These are phyloP conservation scores for Hemiscyllium ocellatum DNA, from an alignment of 2,113 vertebrate species.

Conservation along the genomic window DNA sequence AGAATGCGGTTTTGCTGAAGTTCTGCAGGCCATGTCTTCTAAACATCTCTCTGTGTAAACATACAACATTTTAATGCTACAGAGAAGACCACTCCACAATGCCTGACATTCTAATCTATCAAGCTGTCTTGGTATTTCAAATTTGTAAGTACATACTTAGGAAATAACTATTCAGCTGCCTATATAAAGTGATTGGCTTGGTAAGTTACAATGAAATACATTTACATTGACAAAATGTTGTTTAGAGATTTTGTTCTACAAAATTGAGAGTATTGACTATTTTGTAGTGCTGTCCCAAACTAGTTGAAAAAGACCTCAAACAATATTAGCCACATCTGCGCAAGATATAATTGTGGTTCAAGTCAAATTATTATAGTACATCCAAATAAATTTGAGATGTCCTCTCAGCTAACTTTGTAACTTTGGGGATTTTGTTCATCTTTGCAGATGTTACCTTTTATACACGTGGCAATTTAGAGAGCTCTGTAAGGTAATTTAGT, in stretches of 20 bases:
- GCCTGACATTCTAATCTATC: neutral
- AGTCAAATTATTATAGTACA: neutral
- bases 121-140: neutral
- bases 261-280: constrained; percentile 24
- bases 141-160: neutral
- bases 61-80: neutral
- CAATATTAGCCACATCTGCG: neutral
- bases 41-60: neutral
- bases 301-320: neutral
- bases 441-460: neutral
- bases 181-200: neutral
- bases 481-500: neutral
- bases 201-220: neutral
- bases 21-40: neutral
- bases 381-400: neutral
- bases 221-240: neutral
- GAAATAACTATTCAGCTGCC: neutral
- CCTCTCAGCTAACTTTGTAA: neutral
- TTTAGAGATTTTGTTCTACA: constrained; percentile 1
- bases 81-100: neutral
- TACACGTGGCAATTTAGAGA: neutral
- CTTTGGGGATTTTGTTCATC: constrained; percentile 1
- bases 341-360: neutral
- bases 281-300: neutral
- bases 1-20: too few relatives aligned